Evolutionary conservation across 23 tunicate species (phyloP), one percentile per base, ranked within the genome.

Genomic region (Aplidium turbinatum): DNA sequence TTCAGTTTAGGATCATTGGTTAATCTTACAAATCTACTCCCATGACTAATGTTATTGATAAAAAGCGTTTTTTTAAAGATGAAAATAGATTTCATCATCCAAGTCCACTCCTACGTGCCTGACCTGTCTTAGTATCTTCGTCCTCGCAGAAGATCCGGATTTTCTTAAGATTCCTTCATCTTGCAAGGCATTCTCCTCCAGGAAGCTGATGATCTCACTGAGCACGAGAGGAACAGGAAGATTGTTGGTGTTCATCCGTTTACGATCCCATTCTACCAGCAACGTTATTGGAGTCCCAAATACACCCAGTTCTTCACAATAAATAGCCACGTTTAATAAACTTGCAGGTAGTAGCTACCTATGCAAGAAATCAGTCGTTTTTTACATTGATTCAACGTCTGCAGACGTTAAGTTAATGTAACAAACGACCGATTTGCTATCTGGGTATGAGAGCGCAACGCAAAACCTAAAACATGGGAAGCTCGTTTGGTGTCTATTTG

Each of bases 131-230:
- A 88, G 50, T 31, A 63, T 32, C 45, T 88, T 88, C 19, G 63
- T 76, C 48, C 96, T 33, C 0, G 85, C 87, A 25, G 87, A 55
- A 1, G 96, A 88, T 18, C 97, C 97, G 24, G 83, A 79, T 58
- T 84, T 87, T 47, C 97, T 91, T 28, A 90, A 39, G 47, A 90
- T 78, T 31, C 97, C 97, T 65, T 90, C 97, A 63, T 52, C 79
- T 32, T 71, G 47, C 1, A 90, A 56, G 5, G 78, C 87, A 46
- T 78, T 72, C 2, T 46, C 47, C 67, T 90, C 90, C 20, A 90
- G 68, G 45, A 71, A 90, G 16, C 63, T 24, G 61, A 90, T 78
- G 18, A 82, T 77, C 48, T 90, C 82, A 1, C 25, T 23, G 2
- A 90, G 63, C 4, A 90, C 80, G 3, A 69, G 69, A 4, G 97